Evolutionary conservation across 2,113 vertebrate species (phyloP).

Genomic region (Cepphus grylle): DNA sequence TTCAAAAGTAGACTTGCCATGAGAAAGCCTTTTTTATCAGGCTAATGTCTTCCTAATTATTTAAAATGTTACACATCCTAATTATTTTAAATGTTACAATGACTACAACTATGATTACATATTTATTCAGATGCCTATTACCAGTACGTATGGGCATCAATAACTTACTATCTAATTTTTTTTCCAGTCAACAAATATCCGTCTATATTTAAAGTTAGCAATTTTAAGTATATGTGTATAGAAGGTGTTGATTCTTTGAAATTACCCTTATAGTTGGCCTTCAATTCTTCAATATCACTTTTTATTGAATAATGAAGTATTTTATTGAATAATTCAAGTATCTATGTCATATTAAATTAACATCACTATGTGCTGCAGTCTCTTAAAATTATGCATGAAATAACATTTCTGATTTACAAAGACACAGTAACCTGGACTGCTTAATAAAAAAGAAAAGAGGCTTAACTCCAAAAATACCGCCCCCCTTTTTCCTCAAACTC

Average conservation of each 20-base stretch:
- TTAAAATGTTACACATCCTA: not conserved
- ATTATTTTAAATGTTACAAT: not conserved
- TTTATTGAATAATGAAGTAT: slow-evolving; percentile 1
- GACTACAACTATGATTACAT: not conserved
- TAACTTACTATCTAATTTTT: not conserved
- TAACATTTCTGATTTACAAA: not conserved
- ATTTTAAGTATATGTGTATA: not conserved
- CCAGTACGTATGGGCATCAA: not conserved
- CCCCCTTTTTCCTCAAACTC: not conserved
- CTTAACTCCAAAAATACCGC: not conserved
- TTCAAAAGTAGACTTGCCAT: not conserved
- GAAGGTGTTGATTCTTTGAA: not conserved
- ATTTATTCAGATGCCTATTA: not conserved
- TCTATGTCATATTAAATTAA: not conserved
- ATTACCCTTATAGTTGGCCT: not conserved
- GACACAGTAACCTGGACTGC: not conserved
- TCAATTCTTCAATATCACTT: not conserved
- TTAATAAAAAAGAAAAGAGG: not conserved
- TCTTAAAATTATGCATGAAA: not conserved
- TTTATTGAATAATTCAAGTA: slow-evolving; percentile 35
- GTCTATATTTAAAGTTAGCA: not conserved
- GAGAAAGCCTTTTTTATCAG: not conserved
- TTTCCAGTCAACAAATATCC: not conserved
- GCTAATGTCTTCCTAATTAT: not conserved
- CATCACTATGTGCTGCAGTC: not conserved